A percentile compares a stretch with the other conserved stretches of the same genome.
Evolutionary conservation across 2,113 vertebrate genomes (phyloP).

Genomic region (Rhodinocichla rosea): DNA sequence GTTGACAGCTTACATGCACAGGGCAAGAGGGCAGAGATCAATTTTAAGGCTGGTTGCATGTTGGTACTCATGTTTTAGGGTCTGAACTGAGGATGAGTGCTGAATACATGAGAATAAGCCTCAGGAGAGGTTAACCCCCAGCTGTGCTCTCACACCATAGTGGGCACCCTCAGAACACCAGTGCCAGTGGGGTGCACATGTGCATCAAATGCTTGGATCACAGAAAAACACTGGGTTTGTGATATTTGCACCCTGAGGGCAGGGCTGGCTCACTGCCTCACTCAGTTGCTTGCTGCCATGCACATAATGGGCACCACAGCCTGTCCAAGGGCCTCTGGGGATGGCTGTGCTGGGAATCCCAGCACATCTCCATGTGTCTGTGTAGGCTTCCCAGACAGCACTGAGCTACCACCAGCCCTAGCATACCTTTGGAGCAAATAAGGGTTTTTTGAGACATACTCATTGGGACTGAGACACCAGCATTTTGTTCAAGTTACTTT

Average conservation of each 20-base stretch:
- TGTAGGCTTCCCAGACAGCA: neutral
- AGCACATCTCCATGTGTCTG: neutral
- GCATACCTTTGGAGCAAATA: neutral
- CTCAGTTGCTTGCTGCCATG: neutral
- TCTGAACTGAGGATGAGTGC: neutral
- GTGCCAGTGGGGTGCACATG: neutral
- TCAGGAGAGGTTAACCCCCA: neutral
- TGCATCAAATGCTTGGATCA: neutral
- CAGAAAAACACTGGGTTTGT: neutral
- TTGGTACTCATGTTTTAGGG: neutral
- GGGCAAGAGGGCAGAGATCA: neutral
- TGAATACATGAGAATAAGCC: neutral
- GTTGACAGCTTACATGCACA: neutral
- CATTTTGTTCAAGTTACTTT: neutral
- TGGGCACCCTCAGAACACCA: neutral
- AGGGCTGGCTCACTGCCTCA: neutral
- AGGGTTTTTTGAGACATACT: neutral
- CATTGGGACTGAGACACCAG: neutral
- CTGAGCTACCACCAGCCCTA: neutral
- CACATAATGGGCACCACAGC: neutral
- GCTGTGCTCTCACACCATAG: neutral
- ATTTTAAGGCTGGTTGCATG: neutral
- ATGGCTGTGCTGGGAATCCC: neutral
- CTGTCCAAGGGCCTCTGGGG: neutral
- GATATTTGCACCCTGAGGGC: neutral